Evolutionary conservation across 1,140 invertebrate species (phyloP), one percentile per base, ranked within the genome.

Genomic region (Heliothis virescens): DNA sequence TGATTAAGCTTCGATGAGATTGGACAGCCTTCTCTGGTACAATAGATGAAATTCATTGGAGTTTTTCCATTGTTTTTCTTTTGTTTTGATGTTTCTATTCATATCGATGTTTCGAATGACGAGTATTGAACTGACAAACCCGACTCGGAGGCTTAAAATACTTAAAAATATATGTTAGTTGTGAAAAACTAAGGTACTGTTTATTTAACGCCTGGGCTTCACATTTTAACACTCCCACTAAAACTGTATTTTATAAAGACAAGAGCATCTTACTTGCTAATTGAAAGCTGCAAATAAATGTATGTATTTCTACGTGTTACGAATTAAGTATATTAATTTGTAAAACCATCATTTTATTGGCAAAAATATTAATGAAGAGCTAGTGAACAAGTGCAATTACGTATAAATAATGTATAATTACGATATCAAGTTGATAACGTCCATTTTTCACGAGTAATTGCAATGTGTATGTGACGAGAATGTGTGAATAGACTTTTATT

Each of bases 381-480:
- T 91, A 93, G 83, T 87, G 72, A 90, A 88, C 83, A 93, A 93
- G 92, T 93, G 92, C 92, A 92, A 93, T 93, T 93, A 93, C 87
- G 87, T 85, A 88, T 85, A 87, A 41, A 88, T 89, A 87, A 89
- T 90, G 84, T 90, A 90, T 87, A 87, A 82, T 79, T 85, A 85
- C 83, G 72, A 83, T 86, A 81, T 83, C 83, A 88, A 88, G 85
- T 82, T 62, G 67, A 89, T 86, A 76, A 89, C 92, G 92, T 93
- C 92, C 92, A 93, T 91, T 89, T 90, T 90, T 82, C 82, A 81
- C 82, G 85, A 82, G 82, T 85, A 84, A 83, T 84, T 84, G 78
- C 83, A 83, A 79, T 69, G 77, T 71, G 55, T 74, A 79, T 76
- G 26, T 59, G 50, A 41, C 34, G 34, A 60, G 79, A 67, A 67